phyloP scores from a whole-genome alignment of 2,888 invertebrate species.

The Dicyrtoma fusca region DNA sequence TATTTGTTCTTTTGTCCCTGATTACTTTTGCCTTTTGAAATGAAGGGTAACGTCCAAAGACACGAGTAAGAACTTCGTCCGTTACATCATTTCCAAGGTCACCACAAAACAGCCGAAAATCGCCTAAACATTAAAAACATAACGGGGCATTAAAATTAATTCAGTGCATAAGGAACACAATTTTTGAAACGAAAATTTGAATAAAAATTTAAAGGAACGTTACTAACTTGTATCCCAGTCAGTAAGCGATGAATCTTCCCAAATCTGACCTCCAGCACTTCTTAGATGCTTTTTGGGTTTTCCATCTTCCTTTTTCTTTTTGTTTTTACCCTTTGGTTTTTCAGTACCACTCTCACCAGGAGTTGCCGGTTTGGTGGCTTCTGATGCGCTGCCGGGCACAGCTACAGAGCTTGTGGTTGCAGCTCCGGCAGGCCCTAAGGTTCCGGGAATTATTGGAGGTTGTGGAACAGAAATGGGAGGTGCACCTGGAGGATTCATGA shows the following conservation, averaged over 20 bases:
- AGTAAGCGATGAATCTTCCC: constrained; percentile 91
- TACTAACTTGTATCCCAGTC: constrained; percentile 90
- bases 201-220: constrained; percentile 2
- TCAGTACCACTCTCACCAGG: constrained; percentile 35
- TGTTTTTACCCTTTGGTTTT: constrained; percentile 54
- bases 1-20: constrained; percentile 93
- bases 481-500: neutral
- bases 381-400: constrained; percentile 22
- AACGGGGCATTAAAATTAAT: constrained; percentile 14
- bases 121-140: constrained; percentile 66
- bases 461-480: neutral
- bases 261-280: constrained; percentile 89
- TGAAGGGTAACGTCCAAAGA: constrained; percentile 91
- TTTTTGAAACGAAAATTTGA: too few relatives aligned
- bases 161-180: neutral
- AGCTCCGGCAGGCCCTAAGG: constrained; percentile 18
- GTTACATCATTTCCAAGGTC: constrained; percentile 99
- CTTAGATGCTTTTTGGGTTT: constrained; percentile 77
- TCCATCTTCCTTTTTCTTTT: constrained; percentile 62
- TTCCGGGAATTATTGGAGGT: neutral
- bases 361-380: constrained; percentile 28
- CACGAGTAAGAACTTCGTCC: constrained; percentile 93
- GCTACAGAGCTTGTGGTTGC: constrained; percentile 4
- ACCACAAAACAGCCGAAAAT: constrained; percentile 98
- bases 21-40: constrained; percentile 95